Base-by-base conservation (phyloP, 1,140 invertebrate genomes). In the Cheumatopsyche charites region DNA sequence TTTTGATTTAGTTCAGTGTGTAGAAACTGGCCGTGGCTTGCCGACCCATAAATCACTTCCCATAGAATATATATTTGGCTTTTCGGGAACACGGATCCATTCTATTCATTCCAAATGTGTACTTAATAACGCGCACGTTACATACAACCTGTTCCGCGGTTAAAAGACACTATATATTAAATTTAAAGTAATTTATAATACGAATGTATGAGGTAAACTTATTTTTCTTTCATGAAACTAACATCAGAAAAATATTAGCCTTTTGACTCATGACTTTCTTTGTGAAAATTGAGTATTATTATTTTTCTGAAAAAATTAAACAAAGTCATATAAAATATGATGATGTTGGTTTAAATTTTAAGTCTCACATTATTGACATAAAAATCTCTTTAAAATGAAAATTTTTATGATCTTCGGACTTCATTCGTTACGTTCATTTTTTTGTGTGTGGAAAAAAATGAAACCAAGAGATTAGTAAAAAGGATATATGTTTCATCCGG, bases 101-200 rank as follows among this genome's bases (percentile, higher is more conserved):
- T 73, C 72, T 49, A 70, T 70, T 73, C 68, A 70, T 65, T 69
- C 67, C 65, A 62, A 73, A 73, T 73, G 68, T 73, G 72, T 73
- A 73, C 72, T 73, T 73, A 73, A 73, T 73, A 73, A 73, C 72
- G 36, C 47, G 49, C 72, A 68, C 65, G 61, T 68, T 68, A 65
- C 63, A 62, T 67, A 66, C 67, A 65, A 15, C 62, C 15, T 65
- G 43, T 47, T 66, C 43, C 58, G 36, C 11, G 23, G 15, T 41
- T 73, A 73, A 25, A 73, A 58, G 49, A 62, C 17, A 47, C 55
- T 9, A 1, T 12, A 67, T 2, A 19, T 19, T 13, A 52, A 6
- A 52, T 15, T 19, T 52, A 17, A 52, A 52, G 9, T 52, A 4
- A 36, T 4, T 36, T 36, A 36, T 36, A 36, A 36, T 36, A 36